These are phyloP conservation scores for Falcaria lacertinaria DNA, from an alignment of 2,888 invertebrate genomes.

Conservation along the genomic window DNA sequence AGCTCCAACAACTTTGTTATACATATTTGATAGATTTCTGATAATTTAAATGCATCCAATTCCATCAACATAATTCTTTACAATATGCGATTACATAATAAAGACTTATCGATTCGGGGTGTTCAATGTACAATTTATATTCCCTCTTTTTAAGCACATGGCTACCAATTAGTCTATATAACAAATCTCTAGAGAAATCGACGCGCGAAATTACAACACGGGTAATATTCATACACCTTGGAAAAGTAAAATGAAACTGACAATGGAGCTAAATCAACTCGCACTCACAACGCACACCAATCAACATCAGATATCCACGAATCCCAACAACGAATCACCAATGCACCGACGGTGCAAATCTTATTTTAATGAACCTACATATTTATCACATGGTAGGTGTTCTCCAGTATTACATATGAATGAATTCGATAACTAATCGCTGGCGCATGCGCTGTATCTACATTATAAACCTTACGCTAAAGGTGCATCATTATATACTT, in stretches of 20 bases:
- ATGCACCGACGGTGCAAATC: conserved; percentile 34
- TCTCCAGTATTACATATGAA: conserved; percentile 15
- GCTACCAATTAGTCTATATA: not conserved
- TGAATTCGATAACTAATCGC: conserved; percentile 16
- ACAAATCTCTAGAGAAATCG: not conserved
- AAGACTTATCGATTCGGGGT: too few relatives aligned
- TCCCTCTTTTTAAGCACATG: too few relatives aligned
- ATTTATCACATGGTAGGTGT: conserved; percentile 13
- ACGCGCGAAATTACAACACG: not conserved
- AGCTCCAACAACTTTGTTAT: too few relatives aligned
- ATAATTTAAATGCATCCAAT: too few relatives aligned
- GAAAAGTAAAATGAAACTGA: not conserved
- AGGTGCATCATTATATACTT: conserved; percentile 61
- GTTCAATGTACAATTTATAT: too few relatives aligned
- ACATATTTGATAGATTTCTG: too few relatives aligned
- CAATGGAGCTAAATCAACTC: not conserved
- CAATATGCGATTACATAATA: too few relatives aligned
- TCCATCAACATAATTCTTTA: too few relatives aligned
- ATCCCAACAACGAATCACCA: conserved; percentile 18
- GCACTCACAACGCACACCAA: conserved; percentile 9
- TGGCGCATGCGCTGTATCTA: conserved; percentile 23
- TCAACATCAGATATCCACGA: conserved; percentile 2
- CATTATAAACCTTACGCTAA: conserved; percentile 51
- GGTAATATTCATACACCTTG: not conserved
- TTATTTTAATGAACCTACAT: conserved; percentile 28